Percentiles rank a stretch among this genome's conserved stretches.
These are phyloP conservation scores for Andrena marginata DNA, from an alignment of 2,888 invertebrate species.

Conservation along the genomic window DNA sequence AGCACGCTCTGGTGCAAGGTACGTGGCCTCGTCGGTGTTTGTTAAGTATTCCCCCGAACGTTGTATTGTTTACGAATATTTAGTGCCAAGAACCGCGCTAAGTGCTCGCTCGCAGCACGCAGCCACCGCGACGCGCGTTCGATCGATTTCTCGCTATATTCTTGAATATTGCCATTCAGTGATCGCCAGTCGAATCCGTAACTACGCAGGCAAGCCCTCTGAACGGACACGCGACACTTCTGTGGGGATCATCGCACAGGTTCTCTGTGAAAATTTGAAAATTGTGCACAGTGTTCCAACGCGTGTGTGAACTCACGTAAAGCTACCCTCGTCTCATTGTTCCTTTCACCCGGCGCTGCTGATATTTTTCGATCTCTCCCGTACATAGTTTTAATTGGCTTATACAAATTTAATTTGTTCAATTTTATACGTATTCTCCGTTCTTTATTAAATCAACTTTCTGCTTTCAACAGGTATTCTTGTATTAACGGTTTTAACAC, in stretches of 20 bases:
- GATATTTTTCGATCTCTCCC: not conserved
- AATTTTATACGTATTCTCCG: not conserved
- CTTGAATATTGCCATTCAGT: conserved; percentile 44
- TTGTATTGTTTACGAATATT: conserved; percentile 65
- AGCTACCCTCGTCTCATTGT: not conserved
- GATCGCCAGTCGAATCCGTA: conserved; percentile 4
- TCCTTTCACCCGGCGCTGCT: not conserved
- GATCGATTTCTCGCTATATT: conserved; percentile 61
- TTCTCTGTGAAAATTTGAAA: conserved; percentile 29
- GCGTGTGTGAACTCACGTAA: not conserved
- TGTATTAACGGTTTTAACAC: not conserved
- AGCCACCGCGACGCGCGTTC: conserved; percentile 49
- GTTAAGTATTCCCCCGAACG: conserved; percentile 21
- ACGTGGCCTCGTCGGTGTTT: conserved; percentile 40
- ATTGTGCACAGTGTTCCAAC: not conserved
- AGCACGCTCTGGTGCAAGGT: conserved; percentile 61
- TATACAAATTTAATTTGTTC: not conserved
- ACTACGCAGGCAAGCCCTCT: conserved; percentile 16
- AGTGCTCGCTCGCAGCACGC: conserved; percentile 41
- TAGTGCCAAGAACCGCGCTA: conserved; percentile 44
- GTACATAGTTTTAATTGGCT: not conserved
- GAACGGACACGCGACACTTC: not conserved
- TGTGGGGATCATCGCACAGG: not conserved
- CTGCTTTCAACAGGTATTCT: not conserved
- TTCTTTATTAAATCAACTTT: not conserved